Evolutionary conservation across 2,113 vertebrate species (phyloP).

Genomic region (Reinhardtius hippoglossoides): DNA sequence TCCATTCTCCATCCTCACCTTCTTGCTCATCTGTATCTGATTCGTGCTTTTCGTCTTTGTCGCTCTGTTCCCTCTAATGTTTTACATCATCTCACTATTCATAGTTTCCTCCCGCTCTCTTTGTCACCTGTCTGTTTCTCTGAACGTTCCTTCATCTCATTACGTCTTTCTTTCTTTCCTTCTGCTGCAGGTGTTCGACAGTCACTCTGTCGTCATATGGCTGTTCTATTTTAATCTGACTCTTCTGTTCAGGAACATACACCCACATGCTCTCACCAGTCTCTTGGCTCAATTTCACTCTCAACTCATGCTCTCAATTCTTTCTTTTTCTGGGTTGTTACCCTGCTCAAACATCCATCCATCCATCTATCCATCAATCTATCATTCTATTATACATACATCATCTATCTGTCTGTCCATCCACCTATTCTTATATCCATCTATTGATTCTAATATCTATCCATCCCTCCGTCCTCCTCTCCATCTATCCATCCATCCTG

Average conservation of each 20-base stretch:
- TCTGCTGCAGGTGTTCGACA: conserved; percentile 70
- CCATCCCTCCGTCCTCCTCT: neutral
- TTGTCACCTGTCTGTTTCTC: conserved; percentile 57
- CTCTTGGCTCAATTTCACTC: conserved; percentile 43
- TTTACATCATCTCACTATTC: conserved; percentile 53
- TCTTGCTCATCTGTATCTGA: conserved; percentile 42
- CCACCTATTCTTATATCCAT: neutral
- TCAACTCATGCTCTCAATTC: conserved; percentile 12
- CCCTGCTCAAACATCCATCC: neutral
- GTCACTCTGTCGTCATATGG: conserved; percentile 65
- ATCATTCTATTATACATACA: neutral
- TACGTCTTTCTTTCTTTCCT: conserved; percentile 29
- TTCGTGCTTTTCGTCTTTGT: conserved; percentile 37
- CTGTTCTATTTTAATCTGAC: conserved; percentile 77
- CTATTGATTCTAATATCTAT: neutral
- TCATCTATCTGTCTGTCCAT: neutral
- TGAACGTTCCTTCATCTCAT: conserved; percentile 55
- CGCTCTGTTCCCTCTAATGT: conserved; percentile 19
- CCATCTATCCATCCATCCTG: conserved; percentile 9
- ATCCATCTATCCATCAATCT: neutral
- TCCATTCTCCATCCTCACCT: conserved; percentile 39
- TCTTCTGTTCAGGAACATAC: conserved; percentile 69
- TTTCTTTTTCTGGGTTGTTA: neutral
- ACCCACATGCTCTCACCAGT: conserved; percentile 67
- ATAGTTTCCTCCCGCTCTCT: conserved; percentile 11